Evolutionary conservation across 2,888 invertebrate genomes (phyloP).

Genomic region (Ochropleura plecta): DNA sequence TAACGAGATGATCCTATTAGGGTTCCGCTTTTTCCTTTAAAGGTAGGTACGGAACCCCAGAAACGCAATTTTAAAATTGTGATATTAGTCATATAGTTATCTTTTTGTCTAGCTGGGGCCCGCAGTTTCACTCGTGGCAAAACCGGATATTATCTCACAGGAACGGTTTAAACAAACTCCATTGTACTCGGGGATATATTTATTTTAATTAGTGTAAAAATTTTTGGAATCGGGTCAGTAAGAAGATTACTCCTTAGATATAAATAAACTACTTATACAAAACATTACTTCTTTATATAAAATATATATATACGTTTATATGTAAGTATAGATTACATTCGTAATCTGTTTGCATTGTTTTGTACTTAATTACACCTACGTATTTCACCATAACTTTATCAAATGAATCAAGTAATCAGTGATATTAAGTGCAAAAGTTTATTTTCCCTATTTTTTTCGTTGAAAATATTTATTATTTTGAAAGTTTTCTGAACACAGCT

Average conservation of each 20-base stretch:
- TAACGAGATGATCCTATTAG: too few species aligned
- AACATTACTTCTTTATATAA: background rate
- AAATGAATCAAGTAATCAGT: slow-evolving; percentile 17
- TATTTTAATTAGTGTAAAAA: background rate
- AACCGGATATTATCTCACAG: too few species aligned
- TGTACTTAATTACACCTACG: slow-evolving; percentile 7
- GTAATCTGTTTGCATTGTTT: slow-evolving; percentile 4
- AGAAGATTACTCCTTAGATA: background rate
- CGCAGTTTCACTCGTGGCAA: background rate
- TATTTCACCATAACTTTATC: slow-evolving; percentile 25
- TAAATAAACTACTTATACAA: background rate
- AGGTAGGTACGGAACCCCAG: too few species aligned
- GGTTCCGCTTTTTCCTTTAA: too few species aligned
- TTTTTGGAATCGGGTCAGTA: background rate
- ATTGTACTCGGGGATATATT: background rate
- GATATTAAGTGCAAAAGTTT: background rate
- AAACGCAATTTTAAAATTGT: too few species aligned
- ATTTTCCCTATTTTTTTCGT: slow-evolving; percentile 1
- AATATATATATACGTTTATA: background rate
- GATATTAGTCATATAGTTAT: background rate
- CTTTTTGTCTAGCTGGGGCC: background rate
- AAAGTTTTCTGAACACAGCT: background rate
- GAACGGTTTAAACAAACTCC: too few species aligned
- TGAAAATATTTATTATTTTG: background rate
- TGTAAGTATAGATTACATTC: background rate